Base-by-base conservation (phyloP, 2,797 vertebrate species). In the Myotis findleyi region DNA sequence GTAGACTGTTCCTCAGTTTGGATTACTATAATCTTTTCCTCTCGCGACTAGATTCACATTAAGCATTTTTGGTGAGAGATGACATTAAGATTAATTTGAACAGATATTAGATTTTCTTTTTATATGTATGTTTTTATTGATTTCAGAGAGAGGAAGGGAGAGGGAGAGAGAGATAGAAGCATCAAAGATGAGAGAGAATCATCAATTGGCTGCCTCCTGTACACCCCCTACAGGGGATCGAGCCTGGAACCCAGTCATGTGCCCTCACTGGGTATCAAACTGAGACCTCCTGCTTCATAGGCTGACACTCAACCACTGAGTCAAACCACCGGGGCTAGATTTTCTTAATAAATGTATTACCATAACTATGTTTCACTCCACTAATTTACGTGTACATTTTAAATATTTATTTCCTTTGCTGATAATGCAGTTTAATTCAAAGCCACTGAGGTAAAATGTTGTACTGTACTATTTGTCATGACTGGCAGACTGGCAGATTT, bases 401-500 rank as follows among this genome's bases (percentile, higher is more conserved):
- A 62, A 94, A 59, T 82, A 95, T 69, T 57, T 93, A 71, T 87
- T 62, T 92, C 69, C 27, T 62, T 51, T 75, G 49, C 10, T 91
- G 91, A 53, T 66, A 81, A 73, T 92, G 21, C 4, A 73, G 41
- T 49, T 93, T 94, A 95, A 77, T 7, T 84, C 33, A 95, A 81
- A 93, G 76, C 14, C 71, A 23, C n/a, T 72, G 33, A 94, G 69
- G 49, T 93, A n/a, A 93, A 71, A 38, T 88, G 8, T 51, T n/a
- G 30, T 64, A 38, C 23, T 55, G 17, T 53, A 47, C 30, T 86
- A 49, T 82, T 79, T 72, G 44, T 47, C 77, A 90, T 30, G 33
- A 81, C 88, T 89, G 71, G 16, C 27, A 93, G 57, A 80, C 77
- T 77, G 85, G n/a, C 36, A 73, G 55, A 86, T 77, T 49, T 47